Evolutionary conservation across 2,113 vertebrate species (phyloP).

Genomic region (Heterotilapia buettikoferi): DNA sequence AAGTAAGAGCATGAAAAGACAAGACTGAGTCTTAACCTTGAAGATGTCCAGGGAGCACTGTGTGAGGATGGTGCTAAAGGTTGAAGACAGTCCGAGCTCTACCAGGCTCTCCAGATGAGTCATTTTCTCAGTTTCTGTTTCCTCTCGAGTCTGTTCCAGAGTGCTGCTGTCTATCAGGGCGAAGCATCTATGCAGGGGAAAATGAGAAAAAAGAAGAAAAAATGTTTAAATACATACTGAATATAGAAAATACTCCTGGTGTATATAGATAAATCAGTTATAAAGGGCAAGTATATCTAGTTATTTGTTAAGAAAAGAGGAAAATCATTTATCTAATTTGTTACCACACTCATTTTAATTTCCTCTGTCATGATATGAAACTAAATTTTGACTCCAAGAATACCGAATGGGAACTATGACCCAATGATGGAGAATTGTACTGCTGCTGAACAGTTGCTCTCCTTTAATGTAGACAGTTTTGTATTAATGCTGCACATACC

Average conservation of each 20-base stretch:
- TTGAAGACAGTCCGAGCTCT: slow-evolving; percentile 93
- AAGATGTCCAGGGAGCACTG: slow-evolving; percentile 97
- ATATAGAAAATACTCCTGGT: not conserved
- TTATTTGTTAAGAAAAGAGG: not conserved
- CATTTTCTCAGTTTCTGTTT: slow-evolving; percentile 99
- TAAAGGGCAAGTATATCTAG: not conserved
- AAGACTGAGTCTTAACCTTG: slow-evolving; percentile 73
- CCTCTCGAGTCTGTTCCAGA: slow-evolving; percentile 93
- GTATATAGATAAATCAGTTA: not conserved
- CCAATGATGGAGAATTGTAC: not conserved
- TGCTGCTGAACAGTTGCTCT: not conserved
- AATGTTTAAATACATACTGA: not conserved
- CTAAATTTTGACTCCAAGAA: not conserved
- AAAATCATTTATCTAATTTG: not conserved
- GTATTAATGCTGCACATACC: slow-evolving; percentile 61
- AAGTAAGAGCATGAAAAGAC: not conserved
- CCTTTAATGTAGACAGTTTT: not conserved
- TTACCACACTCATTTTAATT: not conserved
- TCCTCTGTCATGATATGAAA: not conserved
- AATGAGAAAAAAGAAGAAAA: not conserved
- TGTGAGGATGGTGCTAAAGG: slow-evolving; percentile 97
- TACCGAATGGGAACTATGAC: not conserved
- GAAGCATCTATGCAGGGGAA: slow-evolving; percentile 81
- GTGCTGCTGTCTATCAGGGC: slow-evolving; percentile 98
- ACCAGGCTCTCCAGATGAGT: slow-evolving; percentile 96